A percentile compares a stretch with the other conserved stretches of the same genome.
Conservation (phyloP, 1,140 invertebrate species). For the Homalodisca vitripennis region DNA sequence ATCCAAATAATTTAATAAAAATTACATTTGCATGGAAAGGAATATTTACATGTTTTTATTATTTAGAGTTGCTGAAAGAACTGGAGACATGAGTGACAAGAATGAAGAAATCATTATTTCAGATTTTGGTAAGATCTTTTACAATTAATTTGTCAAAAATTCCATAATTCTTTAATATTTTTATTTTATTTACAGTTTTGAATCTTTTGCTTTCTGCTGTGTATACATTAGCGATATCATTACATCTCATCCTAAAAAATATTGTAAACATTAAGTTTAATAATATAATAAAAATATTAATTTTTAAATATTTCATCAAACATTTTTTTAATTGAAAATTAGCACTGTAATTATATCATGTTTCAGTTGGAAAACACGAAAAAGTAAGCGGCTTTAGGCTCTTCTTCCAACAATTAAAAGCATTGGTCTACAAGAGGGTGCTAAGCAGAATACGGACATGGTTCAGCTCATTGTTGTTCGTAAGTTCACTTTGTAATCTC, state of each 20-base stretch:
- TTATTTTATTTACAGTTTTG: too few species aligned
- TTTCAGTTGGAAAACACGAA: conserved; percentile 32
- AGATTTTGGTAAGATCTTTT: too few species aligned
- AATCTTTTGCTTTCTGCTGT: too few species aligned
- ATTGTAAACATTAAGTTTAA: background rate
- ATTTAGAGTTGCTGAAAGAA: too few species aligned
- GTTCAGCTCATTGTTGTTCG: conserved; percentile 28
- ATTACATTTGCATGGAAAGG: too few species aligned
- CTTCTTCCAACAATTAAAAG: conserved; percentile 37
- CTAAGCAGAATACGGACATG: conserved; percentile 28
- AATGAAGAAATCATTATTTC: too few species aligned
- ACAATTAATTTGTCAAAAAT: too few species aligned
- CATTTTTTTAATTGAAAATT: background rate
- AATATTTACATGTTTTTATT: too few species aligned
- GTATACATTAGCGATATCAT: too few species aligned
- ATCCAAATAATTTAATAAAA: too few species aligned
- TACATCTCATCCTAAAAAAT: background rate
- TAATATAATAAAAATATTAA: conserved; percentile 4
- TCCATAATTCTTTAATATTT: too few species aligned
- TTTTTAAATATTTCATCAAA: background rate
- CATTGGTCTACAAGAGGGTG: conserved; percentile 38
- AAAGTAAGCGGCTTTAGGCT: conserved; percentile 33
- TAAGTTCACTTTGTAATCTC: conserved; percentile 35
- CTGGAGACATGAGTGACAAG: too few species aligned
- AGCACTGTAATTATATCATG: background rate